Conservation (phyloP, 2,888 invertebrate species). For the Eristalis arbustorum region DNA sequence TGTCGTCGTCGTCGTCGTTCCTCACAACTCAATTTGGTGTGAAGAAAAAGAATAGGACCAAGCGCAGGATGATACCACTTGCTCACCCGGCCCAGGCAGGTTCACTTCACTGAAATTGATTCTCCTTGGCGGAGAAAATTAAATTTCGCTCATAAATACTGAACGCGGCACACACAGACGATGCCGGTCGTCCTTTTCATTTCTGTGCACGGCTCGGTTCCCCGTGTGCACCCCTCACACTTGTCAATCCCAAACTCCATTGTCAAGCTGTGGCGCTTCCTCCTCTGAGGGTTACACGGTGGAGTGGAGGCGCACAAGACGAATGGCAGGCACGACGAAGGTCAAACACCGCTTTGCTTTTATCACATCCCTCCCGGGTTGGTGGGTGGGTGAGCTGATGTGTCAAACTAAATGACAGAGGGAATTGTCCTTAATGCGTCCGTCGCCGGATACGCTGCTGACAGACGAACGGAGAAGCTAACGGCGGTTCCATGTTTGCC, state of each 20-base stretch:
- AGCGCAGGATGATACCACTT: neutral
- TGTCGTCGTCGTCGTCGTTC: neutral
- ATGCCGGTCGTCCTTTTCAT: neutral
- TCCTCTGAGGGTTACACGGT: neutral
- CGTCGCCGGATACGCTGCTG: neutral
- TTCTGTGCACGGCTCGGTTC: neutral
- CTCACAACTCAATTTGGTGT: neutral
- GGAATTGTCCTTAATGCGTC: neutral
- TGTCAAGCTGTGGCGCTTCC: slow-evolving; percentile 1
- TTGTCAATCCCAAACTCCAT: neutral
- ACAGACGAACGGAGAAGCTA: neutral
- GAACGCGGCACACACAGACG: neutral
- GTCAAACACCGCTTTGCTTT: slow-evolving; percentile 14
- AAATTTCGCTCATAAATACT: slow-evolving; percentile 10
- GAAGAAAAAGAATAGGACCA: neutral
- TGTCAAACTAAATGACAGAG: neutral
- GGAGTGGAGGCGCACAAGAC: neutral
- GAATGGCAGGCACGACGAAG: neutral
- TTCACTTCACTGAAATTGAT: slow-evolving; percentile 1
- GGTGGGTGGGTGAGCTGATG: neutral
- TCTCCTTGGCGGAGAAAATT: slow-evolving; percentile 1
- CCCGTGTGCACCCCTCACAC: neutral
- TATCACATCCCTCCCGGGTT: neutral
- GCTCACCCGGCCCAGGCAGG: neutral
- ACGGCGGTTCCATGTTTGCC: neutral